These are phyloP conservation scores for Nothocercus julius DNA, from an alignment of 2,113 vertebrate species.

Conservation along the genomic window DNA sequence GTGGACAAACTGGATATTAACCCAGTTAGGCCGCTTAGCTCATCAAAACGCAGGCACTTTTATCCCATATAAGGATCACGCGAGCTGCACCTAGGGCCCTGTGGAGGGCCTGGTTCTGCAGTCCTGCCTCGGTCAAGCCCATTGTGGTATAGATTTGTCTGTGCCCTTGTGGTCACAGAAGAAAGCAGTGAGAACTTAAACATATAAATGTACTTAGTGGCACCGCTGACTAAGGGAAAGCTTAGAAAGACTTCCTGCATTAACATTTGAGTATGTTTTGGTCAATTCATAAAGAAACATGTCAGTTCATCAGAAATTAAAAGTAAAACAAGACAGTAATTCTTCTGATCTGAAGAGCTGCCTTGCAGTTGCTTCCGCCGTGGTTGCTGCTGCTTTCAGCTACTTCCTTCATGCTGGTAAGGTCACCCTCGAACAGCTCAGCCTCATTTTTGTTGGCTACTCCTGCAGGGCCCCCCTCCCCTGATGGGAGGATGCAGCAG, in stretches of 20 bases:
- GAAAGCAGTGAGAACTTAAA: background rate
- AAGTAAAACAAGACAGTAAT: background rate
- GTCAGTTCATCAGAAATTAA: background rate
- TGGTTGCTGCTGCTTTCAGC: background rate
- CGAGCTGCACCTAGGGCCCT: background rate
- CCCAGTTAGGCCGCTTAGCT: slow-evolving; percentile 48
- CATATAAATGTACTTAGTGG: background rate
- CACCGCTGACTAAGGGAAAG: background rate
- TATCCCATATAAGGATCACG: slow-evolving; percentile 1
- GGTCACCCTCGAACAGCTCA: background rate
- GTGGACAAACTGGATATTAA: slow-evolving; percentile 63
- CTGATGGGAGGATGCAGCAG: background rate
- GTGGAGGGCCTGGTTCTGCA: background rate
- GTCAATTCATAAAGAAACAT: background rate
- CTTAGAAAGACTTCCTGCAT: slow-evolving; percentile 16
- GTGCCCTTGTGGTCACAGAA: background rate
- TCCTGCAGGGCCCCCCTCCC: background rate
- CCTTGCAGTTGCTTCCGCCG: background rate
- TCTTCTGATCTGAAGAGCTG: slow-evolving; percentile 17
- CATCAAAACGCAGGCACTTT: slow-evolving; percentile 39
- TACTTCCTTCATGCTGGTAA: background rate
- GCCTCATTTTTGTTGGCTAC: background rate
- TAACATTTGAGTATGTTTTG: background rate
- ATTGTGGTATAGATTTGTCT: background rate
- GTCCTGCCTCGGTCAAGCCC: background rate